phyloP scores from a whole-genome alignment of 2,888 invertebrate species.

The Meganola albula region DNA sequence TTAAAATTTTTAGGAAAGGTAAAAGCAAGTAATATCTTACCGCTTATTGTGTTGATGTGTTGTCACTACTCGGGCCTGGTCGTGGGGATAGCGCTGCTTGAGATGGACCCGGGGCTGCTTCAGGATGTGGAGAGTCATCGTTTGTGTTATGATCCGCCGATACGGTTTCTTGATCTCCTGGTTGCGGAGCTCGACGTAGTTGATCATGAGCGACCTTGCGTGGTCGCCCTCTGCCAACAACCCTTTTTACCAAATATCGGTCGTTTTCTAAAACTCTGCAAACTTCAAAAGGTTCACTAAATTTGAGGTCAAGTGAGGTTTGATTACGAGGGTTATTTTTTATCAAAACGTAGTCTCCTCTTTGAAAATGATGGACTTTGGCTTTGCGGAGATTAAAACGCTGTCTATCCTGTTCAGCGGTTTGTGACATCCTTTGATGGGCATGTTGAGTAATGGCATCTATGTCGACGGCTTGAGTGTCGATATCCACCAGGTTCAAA shows the following conservation, averaged over 20 bases:
- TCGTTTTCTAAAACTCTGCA: slow-evolving; percentile 8
- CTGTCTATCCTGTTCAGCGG: background rate
- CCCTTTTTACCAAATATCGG: slow-evolving; percentile 7
- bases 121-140: no score
- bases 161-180: slow-evolving; percentile 15
- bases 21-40: slow-evolving; percentile 5
- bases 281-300: slow-evolving; percentile 8
- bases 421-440: slow-evolving; percentile 1
- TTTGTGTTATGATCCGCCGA: no score
- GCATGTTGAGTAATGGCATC: slow-evolving; percentile 1
- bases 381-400: slow-evolving; percentile 5
- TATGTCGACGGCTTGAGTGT: slow-evolving; percentile 1
- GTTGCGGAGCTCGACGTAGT: slow-evolving; percentile 14
- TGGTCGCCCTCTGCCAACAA: slow-evolving; percentile 1
- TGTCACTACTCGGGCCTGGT: no score
- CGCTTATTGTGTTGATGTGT: background rate
- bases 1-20: no score
- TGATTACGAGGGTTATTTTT: slow-evolving; percentile 10
- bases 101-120: no score
- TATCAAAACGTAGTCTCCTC: slow-evolving; percentile 10
- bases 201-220: slow-evolving; percentile 14
- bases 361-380: slow-evolving; percentile 3
- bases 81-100: no score
- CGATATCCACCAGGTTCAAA: slow-evolving; percentile 5
- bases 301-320: slow-evolving; percentile 10